phyloP scores from a whole-genome alignment of 1,140 invertebrate species.

The Lepidurus apus region DNA sequence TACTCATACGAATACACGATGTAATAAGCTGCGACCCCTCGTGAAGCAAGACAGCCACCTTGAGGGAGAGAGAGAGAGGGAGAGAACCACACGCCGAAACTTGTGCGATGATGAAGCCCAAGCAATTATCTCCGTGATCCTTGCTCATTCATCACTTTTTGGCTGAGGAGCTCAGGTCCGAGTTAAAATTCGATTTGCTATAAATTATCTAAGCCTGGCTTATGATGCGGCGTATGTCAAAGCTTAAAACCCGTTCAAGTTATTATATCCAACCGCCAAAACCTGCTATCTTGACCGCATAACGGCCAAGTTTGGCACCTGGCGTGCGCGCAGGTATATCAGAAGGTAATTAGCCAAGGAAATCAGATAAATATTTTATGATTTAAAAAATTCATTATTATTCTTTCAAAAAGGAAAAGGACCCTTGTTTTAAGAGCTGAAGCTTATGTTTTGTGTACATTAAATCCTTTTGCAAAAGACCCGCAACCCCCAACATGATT shows the following conservation, averaged over 20 bases:
- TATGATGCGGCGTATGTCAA: background rate
- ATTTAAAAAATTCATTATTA: too few species aligned
- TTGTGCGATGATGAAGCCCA: constrained; percentile 1
- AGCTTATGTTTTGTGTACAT: background rate
- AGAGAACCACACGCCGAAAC: background rate
- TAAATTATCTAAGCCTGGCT: background rate
- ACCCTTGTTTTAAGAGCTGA: too few species aligned
- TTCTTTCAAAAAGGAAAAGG: too few species aligned
- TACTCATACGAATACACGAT: background rate
- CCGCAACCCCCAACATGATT: background rate
- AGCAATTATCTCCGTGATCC: constrained; percentile 15
- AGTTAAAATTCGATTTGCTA: background rate
- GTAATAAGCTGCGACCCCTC: background rate
- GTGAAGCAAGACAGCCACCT: background rate
- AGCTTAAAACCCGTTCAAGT: background rate
- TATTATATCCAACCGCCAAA: background rate
- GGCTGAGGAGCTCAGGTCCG: background rate
- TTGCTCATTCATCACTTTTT: background rate
- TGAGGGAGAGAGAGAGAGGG: background rate
- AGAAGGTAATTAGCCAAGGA: background rate
- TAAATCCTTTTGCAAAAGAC: background rate
- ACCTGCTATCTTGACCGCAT: background rate
- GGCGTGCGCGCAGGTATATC: background rate
- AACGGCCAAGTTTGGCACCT: constrained; percentile 3
- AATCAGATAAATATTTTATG: too few species aligned